Conservation (phyloP, 1,140 invertebrate species). For the Temnothorax curvispinosus region DNA sequence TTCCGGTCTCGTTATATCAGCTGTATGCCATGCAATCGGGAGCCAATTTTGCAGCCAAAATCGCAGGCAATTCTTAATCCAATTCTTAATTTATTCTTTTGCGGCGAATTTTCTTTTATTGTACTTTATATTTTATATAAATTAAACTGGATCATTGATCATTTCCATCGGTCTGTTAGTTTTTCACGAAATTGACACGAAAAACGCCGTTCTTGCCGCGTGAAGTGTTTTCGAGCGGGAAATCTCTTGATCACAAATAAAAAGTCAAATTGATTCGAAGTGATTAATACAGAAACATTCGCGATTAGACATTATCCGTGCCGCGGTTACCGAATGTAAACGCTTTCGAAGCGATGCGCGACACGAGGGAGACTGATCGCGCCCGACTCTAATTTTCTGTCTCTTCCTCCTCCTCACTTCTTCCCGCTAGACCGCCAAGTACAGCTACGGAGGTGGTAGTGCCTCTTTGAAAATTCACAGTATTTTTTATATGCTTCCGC, state of each 20-base stretch:
- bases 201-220: neutral
- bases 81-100: neutral
- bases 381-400: conserved; percentile 60
- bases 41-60: neutral
- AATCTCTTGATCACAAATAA: neutral
- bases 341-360: conserved; percentile 66
- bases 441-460: conserved; percentile 45
- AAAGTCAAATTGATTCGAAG: neutral
- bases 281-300: neutral
- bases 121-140: neutral
- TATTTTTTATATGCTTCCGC: conserved; percentile 57
- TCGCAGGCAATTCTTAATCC: neutral
- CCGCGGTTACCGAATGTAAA: conserved; percentile 21
- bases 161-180: neutral
- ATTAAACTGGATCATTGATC: neutral
- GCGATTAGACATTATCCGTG: neutral
- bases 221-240: neutral
- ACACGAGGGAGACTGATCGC: conserved; percentile 71
- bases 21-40: neutral
- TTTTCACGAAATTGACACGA: neutral
- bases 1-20: conserved; percentile 16
- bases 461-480: conserved; percentile 39
- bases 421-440: conserved; percentile 46
- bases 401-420: conserved; percentile 58
- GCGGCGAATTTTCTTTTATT: neutral